Percentiles rank a stretch among this genome's conserved stretches.
phyloP scores from a whole-genome alignment of 2,113 vertebrate species.

The Rhinopomastus cyanomelas region DNA sequence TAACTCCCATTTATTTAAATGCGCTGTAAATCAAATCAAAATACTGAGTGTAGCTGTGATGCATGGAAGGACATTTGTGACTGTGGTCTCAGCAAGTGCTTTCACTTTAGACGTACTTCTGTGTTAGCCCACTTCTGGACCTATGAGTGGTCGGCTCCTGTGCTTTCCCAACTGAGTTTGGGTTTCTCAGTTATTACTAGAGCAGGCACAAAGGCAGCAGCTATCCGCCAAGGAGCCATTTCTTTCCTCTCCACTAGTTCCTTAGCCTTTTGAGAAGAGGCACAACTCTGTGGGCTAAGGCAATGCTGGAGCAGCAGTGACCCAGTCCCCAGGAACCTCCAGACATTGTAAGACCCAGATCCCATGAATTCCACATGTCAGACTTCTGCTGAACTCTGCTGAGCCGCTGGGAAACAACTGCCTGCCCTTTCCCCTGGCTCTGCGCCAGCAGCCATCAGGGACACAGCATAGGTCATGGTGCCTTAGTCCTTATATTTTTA shows the following conservation, averaged over 20 bases:
- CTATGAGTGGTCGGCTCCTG: background rate
- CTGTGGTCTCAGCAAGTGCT: background rate
- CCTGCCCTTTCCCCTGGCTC: background rate
- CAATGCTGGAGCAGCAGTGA: fast-evolving
- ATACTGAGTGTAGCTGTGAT: background rate
- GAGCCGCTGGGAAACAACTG: background rate
- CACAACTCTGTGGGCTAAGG: background rate
- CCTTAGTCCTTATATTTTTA: background rate
- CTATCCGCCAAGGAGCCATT: background rate
- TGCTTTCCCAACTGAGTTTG: background rate
- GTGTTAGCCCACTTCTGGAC: background rate
- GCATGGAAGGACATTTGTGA: background rate
- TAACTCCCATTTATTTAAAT: background rate
- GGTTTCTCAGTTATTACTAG: background rate
- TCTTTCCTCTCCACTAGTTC: background rate
- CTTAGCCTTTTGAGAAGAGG: background rate
- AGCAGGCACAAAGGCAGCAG: background rate
- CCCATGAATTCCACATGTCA: background rate
- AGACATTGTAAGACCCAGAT: no score
- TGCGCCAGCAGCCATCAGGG: background rate
- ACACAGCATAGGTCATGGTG: fast-evolving
- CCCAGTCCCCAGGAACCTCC: background rate
- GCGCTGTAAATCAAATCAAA: background rate
- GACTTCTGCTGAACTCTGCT: no score
- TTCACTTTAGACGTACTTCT: background rate